phyloP scores from a whole-genome alignment of 2,888 invertebrate species.

The Mechanitis mazaeus region DNA sequence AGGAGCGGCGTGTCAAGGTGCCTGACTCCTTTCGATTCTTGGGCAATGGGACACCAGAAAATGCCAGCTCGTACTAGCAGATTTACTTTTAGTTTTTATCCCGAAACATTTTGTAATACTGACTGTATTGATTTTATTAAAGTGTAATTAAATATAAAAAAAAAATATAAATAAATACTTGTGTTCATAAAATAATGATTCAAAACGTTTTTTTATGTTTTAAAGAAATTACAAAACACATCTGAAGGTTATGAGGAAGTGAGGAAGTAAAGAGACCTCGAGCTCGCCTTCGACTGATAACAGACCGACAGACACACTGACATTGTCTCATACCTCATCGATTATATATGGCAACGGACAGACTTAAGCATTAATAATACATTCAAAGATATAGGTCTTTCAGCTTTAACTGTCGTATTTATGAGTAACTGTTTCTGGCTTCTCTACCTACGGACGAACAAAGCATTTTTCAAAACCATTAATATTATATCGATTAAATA shows the following conservation, averaged over 20 bases:
- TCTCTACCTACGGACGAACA: too few species aligned
- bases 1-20: conserved; percentile 65
- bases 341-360: neutral
- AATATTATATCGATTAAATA: too few species aligned
- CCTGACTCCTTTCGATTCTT: conserved; percentile 55
- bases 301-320: conserved; percentile 18
- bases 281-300: conserved; percentile 22
- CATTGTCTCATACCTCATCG: conserved; percentile 17
- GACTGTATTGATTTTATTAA: too few species aligned
- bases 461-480: too few species aligned
- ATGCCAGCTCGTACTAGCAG: conserved; percentile 37
- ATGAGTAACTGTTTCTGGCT: too few species aligned
- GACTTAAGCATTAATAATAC: too few species aligned
- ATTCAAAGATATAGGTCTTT: too few species aligned
- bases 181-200: neutral
- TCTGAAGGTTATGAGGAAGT: conserved; percentile 32
- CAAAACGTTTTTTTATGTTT: neutral
- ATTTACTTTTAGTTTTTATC: conserved; percentile 23
- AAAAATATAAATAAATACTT: neutral
- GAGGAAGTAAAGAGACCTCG: conserved; percentile 33
- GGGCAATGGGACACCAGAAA: conserved; percentile 55
- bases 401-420: too few species aligned
- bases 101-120: neutral
- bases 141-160: too few species aligned
- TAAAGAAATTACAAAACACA: conserved; percentile 2